Base-by-base conservation (phyloP, 1,140 invertebrate genomes). In the Drosophila fuyamai region DNA sequence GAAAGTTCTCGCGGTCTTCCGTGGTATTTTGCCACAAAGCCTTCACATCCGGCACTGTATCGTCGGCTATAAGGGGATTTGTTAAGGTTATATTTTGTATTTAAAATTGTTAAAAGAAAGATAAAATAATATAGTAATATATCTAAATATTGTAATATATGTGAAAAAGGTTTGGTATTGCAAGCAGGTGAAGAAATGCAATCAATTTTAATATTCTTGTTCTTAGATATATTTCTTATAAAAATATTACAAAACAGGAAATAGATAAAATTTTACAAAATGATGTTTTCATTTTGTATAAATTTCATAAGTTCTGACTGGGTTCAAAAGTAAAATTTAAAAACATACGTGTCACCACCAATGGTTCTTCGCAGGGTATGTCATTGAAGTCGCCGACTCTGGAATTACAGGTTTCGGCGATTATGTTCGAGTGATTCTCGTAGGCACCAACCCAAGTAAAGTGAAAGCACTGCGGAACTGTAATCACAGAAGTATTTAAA, bases 371-470 rank as follows among this genome's bases (percentile, higher is more conserved):
- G 35, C 90, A 91, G 46, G 90, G 90, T 58, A 91, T 91, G 12
- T 81, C 74, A 43, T 90, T 84, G 14, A 84, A 86, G 27, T 79
- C 86, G 0, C 77, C 82, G 3, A 84, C 81, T 60, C 78, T 55
- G 0, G 57, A 66, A 0, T 91, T 82, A 18, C 90, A 91, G 27
- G 51, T 88, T 8, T 88, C 81, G 8, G 61, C 50, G 0, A 18
- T 53, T 2, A 91, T 83, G 32, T 88, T 74, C 1, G 80, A 47
- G 40, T 91, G 89, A 55, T 90, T 83, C 32, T 74, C 73, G 14
- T 84, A 90, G 13, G 90, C 85, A 8, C 90, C 90, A n/a, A 91
- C 48, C 90, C 90, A 91, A 16, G 90, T 91, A 12, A 91, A 91
- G 13, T 81, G 82, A 72, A 91, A 91, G 14, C 90, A 91, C 67